Percentiles rank a stretch among this genome's conserved stretches.
Evolutionary conservation across 2,888 invertebrate genomes (phyloP).

Genomic region (Drosophila demipolita): DNA sequence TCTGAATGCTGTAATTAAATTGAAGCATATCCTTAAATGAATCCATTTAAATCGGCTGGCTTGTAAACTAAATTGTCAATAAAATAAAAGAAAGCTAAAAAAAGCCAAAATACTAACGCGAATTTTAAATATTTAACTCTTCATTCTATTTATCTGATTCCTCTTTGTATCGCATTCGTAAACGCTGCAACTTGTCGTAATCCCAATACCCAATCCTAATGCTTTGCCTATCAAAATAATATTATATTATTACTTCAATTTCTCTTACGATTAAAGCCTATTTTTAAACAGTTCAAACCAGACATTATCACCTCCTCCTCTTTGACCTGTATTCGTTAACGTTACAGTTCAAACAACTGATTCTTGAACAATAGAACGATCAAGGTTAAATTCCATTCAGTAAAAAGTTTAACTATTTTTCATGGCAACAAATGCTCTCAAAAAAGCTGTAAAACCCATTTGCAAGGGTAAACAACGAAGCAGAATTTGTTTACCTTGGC

Average conservation of each 20-base stretch:
- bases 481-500: slow-evolving; percentile 57
- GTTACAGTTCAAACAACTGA: not conserved
- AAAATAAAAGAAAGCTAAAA: not conserved
- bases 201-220: not conserved
- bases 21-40: not conserved
- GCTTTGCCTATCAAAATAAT: not conserved
- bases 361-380: not conserved
- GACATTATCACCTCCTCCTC: not conserved
- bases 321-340: not conserved
- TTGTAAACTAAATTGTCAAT: too few species aligned
- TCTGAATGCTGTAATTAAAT: too few species aligned
- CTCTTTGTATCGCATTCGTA: not conserved
- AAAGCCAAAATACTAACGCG: not conserved
- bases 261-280: accelerated
- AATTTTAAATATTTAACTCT: not conserved
- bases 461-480: slow-evolving; percentile 37
- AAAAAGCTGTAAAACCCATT: slow-evolving; percentile 20
- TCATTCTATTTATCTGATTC: not conserved
- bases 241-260: not conserved
- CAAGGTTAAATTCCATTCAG: not conserved
- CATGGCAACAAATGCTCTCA: slow-evolving; percentile 33
- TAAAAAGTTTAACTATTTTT: not conserved
- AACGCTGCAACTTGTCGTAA: not conserved
- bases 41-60: not conserved
- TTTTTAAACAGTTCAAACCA: not conserved